Conservation (phyloP, 2,888 invertebrate genomes). For the Gonocerus acuteangulatus region DNA sequence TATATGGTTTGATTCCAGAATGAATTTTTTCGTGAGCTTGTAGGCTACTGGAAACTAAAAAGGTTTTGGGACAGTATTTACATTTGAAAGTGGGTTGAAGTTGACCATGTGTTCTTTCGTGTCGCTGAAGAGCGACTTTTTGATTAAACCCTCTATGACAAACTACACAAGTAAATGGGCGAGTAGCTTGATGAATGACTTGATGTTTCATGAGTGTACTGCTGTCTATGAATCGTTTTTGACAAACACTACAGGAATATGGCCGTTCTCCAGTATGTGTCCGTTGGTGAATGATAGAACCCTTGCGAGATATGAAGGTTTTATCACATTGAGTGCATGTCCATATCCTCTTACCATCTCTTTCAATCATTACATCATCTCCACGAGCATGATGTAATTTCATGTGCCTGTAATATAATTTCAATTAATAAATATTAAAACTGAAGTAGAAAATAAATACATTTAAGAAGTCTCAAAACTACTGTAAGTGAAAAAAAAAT, state of each 20-base stretch:
- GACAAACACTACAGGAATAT: slow-evolving; percentile 34
- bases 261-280: slow-evolving; percentile 37
- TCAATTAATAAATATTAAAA: slow-evolving; percentile 1
- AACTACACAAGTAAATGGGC: slow-evolving; percentile 35
- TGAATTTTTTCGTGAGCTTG: slow-evolving; percentile 37
- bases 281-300: slow-evolving; percentile 36
- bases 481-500: not conserved
- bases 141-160: slow-evolving; percentile 36
- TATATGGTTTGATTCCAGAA: slow-evolving; percentile 35
- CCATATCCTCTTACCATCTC: slow-evolving; percentile 36
- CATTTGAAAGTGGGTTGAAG: slow-evolving; percentile 34
- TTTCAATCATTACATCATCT: slow-evolving; percentile 32
- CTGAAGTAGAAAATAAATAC: too few species aligned
- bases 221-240: slow-evolving; percentile 36
- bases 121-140: slow-evolving; percentile 36
- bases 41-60: slow-evolving; percentile 34
- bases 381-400: slow-evolving; percentile 34
- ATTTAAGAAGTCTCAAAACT: not conserved
- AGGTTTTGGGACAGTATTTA: slow-evolving; percentile 37
- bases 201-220: slow-evolving; percentile 37
- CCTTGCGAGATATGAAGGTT: slow-evolving; percentile 42
- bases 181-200: slow-evolving; percentile 36
- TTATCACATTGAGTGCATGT: slow-evolving; percentile 36
- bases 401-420: slow-evolving; percentile 35
- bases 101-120: slow-evolving; percentile 35